A percentile compares a stretch with the other conserved stretches of the same genome.
Evolutionary conservation across 2,113 vertebrate genomes (phyloP).

Genomic region (Dasyurus viverrinus): DNA sequence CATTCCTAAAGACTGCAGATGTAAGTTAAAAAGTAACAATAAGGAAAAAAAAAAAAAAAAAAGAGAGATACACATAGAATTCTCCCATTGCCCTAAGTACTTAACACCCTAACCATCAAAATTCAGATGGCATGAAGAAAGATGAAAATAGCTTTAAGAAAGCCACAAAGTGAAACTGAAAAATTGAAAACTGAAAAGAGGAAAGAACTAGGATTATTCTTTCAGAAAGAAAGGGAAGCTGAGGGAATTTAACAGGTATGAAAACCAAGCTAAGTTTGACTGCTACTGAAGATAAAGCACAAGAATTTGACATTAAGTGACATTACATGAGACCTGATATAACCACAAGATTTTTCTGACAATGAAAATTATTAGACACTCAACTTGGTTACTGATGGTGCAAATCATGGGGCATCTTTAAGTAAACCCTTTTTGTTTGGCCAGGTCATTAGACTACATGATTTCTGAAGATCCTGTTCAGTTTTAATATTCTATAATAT

Average conservation of each 20-base stretch:
- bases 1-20: background rate
- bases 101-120: background rate
- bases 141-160: background rate
- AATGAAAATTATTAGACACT: constrained; percentile 4
- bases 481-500: background rate
- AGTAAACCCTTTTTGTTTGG: constrained; percentile 27
- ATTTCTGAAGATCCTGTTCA: constrained; percentile 17
- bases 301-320: background rate
- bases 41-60: background rate
- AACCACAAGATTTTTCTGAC: background rate
- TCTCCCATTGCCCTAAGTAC: constrained; percentile 3
- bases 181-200: constrained; percentile 11
- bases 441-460: constrained; percentile 32
- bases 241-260: background rate
- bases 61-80: background rate
- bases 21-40: background rate
- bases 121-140: background rate
- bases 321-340: background rate
- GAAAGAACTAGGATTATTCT: constrained; percentile 24
- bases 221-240: background rate
- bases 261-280: constrained; percentile 28
- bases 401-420: constrained; percentile 1
- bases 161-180: background rate
- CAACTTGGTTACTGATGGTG: constrained; percentile 6
- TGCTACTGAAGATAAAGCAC: background rate